Percentiles rank a stretch among this genome's conserved stretches.
Evolutionary conservation across 2,113 vertebrate genomes (phyloP).

Genomic region (Melanotaenia duboulayi): DNA sequence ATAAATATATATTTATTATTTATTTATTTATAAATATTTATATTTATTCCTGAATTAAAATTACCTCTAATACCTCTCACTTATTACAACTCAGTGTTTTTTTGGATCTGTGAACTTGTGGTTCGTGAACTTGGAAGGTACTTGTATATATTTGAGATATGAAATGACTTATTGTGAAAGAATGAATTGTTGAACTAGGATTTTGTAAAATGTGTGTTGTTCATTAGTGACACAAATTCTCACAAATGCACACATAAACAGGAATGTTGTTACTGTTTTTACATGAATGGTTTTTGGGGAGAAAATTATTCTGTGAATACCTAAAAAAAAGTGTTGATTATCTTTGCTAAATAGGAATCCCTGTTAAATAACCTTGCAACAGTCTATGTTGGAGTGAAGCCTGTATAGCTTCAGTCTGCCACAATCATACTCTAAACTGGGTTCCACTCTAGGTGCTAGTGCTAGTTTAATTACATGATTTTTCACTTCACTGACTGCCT

Average conservation of each 20-base stretch:
- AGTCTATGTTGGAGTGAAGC: constrained; percentile 49
- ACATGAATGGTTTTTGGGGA: constrained; percentile 18
- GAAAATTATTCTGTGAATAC: constrained; percentile 44
- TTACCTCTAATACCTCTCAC: constrained; percentile 1
- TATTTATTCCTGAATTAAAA: no score
- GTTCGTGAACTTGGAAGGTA: neutral
- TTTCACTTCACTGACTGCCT: constrained; percentile 48
- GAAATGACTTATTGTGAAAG: constrained; percentile 23
- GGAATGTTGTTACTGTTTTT: neutral
- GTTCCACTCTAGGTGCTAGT: constrained; percentile 19
- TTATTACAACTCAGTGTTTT: constrained; percentile 2
- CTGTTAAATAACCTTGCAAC: constrained; percentile 55
- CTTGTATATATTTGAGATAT: neutral
- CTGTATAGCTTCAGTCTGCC: constrained; percentile 31
- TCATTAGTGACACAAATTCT: neutral
- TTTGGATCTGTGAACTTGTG: constrained; percentile 18
- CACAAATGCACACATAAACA: neutral
- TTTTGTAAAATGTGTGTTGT: constrained; percentile 1
- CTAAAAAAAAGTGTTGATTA: constrained; percentile 31
- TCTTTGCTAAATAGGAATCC: constrained; percentile 41
- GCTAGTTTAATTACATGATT: constrained; percentile 57
- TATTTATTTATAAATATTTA: no score
- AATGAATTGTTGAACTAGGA: neutral
- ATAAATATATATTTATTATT: no score
- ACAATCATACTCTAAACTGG: constrained; percentile 35